These are phyloP conservation scores for Marmota flaviventris DNA, from an alignment of 2,113 vertebrate genomes.

Conservation along the genomic window DNA sequence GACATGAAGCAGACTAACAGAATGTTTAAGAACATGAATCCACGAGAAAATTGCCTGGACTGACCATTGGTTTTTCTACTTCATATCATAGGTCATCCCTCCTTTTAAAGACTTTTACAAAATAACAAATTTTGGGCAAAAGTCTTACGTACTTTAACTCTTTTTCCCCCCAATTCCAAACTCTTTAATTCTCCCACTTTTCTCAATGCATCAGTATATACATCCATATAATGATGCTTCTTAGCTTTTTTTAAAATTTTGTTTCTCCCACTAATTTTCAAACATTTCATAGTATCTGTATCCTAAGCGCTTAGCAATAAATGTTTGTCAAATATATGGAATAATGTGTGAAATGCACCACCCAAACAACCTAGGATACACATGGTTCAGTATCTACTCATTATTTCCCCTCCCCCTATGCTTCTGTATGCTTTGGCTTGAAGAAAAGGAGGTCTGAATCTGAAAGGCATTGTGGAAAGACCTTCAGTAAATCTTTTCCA, in stretches of 20 bases:
- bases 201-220: accelerated
- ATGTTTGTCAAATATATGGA: not conserved
- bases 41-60: not conserved
- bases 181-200: not conserved
- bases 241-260: not conserved
- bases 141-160: not conserved
- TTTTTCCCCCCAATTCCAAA: not conserved
- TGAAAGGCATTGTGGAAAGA: not conserved
- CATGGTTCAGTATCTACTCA: not conserved
- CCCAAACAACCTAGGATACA: not conserved
- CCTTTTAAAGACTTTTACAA: not conserved
- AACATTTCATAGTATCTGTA: not conserved
- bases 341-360: not conserved
- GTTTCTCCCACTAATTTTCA: not conserved
- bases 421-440: not conserved
- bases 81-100: not conserved
- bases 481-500: not conserved
- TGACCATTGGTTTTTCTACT: not conserved
- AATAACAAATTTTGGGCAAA: not conserved
- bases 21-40: not conserved
- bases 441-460: not conserved
- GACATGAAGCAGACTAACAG: not conserved
- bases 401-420: not conserved
- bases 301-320: not conserved
- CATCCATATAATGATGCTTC: not conserved